A percentile compares a stretch with the other conserved stretches of the same genome.
Conservation (phyloP, 2,888 invertebrate genomes). For the Timema podura region DNA sequence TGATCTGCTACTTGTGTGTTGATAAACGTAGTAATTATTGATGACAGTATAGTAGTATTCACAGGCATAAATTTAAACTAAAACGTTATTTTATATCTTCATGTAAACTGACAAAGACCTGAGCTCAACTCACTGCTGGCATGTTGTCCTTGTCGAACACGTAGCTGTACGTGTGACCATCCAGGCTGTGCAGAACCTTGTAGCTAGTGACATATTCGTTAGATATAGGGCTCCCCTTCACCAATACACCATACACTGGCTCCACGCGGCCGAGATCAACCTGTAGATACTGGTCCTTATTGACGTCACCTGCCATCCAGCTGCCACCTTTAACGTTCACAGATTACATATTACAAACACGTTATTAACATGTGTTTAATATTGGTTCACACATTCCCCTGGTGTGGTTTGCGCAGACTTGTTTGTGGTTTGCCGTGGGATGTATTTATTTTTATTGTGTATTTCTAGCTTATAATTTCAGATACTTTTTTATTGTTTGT, state of each 20-base stretch:
- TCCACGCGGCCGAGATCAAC: constrained; percentile 60
- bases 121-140: constrained; percentile 8
- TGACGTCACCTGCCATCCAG: constrained; percentile 63
- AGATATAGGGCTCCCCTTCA: constrained; percentile 65
- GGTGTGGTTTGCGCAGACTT: no score
- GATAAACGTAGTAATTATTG: no score
- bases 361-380: no score
- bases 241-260: constrained; percentile 67
- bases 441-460: no score
- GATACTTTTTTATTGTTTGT: no score
- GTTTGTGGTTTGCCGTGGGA: no score
- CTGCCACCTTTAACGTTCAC: constrained; percentile 48
- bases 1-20: no score
- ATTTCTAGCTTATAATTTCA: no score
- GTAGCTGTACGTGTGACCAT: constrained; percentile 52
- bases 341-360: no score
- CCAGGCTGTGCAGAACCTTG: constrained; percentile 49
- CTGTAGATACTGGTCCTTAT: constrained; percentile 56
- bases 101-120: not conserved
- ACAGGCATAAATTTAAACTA: no score
- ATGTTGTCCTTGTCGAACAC: constrained; percentile 51
- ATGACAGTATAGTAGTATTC: no score
- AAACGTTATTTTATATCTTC: constrained; percentile 8
- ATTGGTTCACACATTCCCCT: no score
- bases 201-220: constrained; percentile 76